phyloP scores from a whole-genome alignment of 2,888 invertebrate genomes.

The Philaethria dido region DNA sequence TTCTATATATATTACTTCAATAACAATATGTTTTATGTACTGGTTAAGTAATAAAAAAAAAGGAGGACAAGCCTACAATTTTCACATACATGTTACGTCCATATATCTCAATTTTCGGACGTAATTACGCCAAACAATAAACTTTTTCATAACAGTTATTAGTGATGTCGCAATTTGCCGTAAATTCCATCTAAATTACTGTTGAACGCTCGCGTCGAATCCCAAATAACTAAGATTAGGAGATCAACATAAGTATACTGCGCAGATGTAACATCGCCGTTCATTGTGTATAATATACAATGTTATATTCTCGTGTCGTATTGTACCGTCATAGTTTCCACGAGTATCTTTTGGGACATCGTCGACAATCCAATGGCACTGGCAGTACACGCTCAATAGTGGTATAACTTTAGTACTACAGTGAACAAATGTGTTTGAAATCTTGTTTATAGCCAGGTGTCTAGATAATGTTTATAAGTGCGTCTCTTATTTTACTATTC shows the following conservation, averaged over 20 bases:
- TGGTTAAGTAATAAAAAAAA: neutral
- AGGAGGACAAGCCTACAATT: neutral
- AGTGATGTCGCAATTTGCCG: conserved; percentile 21
- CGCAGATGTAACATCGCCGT: conserved; percentile 6
- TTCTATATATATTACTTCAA: too few relatives aligned
- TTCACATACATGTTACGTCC: neutral
- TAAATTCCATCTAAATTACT: conserved; percentile 25
- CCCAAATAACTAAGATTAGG: conserved; percentile 24
- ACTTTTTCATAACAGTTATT: conserved; percentile 26
- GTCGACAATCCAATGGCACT: conserved; percentile 32
- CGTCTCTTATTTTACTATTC: conserved; percentile 11
- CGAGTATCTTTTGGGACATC: conserved; percentile 62
- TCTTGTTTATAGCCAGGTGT: conserved; percentile 26
- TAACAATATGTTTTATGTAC: too few relatives aligned
- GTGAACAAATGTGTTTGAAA: conserved; percentile 25
- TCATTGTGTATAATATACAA: conserved; percentile 53
- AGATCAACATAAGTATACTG: conserved; percentile 14
- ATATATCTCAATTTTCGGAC: conserved; percentile 4
- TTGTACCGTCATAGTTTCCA: conserved; percentile 57
- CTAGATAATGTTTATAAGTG: conserved; percentile 11
- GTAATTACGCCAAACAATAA: conserved; percentile 12
- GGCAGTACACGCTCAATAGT: conserved; percentile 35
- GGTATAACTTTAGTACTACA: conserved; percentile 21
- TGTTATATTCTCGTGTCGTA: conserved; percentile 56
- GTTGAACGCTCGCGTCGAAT: conserved; percentile 19